Evolutionary conservation across 1,140 invertebrate species (phyloP), one percentile per base, ranked within the genome.

Genomic region (Achatina immaculata): DNA sequence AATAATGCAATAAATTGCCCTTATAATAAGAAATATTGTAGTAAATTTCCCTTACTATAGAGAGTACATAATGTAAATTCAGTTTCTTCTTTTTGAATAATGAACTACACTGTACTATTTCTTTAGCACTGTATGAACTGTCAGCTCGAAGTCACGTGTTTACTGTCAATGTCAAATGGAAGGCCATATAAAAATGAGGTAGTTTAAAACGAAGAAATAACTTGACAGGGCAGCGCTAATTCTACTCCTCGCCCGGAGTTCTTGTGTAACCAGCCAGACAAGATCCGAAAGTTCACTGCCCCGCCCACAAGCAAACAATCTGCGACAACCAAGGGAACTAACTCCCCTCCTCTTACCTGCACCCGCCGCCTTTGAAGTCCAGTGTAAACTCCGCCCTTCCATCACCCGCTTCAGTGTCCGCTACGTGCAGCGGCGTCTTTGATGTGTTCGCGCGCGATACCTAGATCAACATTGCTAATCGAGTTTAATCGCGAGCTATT

Each of bases 381-480:
- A 6, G 65, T 68, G 68, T 21, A 31, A 51, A 24, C 38, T 7
- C 21, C 40, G 51, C 43, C 36, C 36, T 28, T 31, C 43, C 28
- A 16, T 38, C 38, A 28, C 21, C 42, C 38, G 31, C 34, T 6
- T 4, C 40, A 43, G 2, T 68, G 28, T 45, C 34, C 9, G 16
- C 42, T 0, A 24, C 58, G 28, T 14, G 38, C 28, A 1, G 1
- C 21, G 68, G 38, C 68, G 68, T 42, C 68, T 69, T 48, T 51
- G 55, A 79, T 68, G 78, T 51, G 4, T 36, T 31, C 2, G 2
- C 14, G 40, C 14, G 21, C 16, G 62, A 1, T n/a, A 6, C 40
- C 24, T 83, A 28, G 81, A 84, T 62, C 45, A 34, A 0, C 75
- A 80, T 43, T 65, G 81, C 82, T 85, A 82, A 66, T 82, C 71